phyloP scores from a whole-genome alignment of 2,113 vertebrate genomes.

The Chrysochloris asiatica region DNA sequence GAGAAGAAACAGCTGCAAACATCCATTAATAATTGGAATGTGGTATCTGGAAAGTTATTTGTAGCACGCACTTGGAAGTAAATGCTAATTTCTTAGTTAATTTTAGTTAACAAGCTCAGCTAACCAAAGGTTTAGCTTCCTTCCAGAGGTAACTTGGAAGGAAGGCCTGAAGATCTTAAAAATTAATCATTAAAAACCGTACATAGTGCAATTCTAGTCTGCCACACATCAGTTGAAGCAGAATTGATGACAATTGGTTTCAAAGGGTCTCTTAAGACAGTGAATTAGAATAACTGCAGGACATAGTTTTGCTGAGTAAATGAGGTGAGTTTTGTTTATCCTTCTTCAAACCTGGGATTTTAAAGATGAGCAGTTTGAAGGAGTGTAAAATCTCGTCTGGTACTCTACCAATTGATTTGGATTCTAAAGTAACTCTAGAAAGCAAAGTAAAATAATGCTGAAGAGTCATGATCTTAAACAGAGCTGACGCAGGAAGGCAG shows the following conservation, averaged over 20 bases:
- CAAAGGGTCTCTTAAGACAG: not conserved
- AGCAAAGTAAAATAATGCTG: not conserved
- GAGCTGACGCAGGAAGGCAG: not conserved
- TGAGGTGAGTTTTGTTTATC: not conserved
- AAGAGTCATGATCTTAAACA: not conserved
- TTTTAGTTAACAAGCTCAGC: not conserved
- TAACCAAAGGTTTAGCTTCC: too few relatives aligned
- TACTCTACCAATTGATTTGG: too few relatives aligned
- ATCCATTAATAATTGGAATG: too few relatives aligned
- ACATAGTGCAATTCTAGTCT: not conserved
- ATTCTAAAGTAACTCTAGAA: slow-evolving; percentile 24
- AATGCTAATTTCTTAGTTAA: not conserved
- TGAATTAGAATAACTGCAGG: not conserved
- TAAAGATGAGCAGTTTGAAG: not conserved
- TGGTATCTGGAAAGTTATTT: slow-evolving; percentile 13
- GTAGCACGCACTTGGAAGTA: not conserved
- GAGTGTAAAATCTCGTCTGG: not conserved
- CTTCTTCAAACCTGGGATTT: not conserved
- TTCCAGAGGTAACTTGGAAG: too few relatives aligned
- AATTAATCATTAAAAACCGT: too few relatives aligned
- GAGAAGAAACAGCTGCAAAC: too few relatives aligned
- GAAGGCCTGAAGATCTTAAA: too few relatives aligned
- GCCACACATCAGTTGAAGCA: not conserved
- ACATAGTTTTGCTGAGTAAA: not conserved
- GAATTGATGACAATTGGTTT: not conserved